Evolutionary conservation across 2,888 invertebrate species (phyloP).

Genomic region (Aphodius granarius): DNA sequence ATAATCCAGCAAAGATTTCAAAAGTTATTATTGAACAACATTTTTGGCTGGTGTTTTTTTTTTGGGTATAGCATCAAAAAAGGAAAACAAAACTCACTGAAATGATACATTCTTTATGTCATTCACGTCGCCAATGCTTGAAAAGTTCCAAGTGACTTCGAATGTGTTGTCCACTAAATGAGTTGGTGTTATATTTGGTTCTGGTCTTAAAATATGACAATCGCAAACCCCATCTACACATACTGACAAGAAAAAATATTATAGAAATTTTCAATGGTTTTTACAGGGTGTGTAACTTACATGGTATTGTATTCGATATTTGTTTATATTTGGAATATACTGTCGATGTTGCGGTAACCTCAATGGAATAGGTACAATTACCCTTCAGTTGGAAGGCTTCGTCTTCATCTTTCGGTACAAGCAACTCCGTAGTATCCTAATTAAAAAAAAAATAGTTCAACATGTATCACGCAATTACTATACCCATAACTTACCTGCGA

Average conservation of each 20-base stretch:
- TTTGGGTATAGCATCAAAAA: too few relatives aligned
- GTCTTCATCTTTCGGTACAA: neutral
- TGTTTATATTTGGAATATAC: neutral
- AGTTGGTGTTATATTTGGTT: neutral
- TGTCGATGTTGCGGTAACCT: neutral
- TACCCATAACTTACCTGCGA: neutral
- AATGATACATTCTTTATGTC: constrained; percentile 14
- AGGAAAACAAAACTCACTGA: neutral
- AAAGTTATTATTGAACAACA: too few relatives aligned
- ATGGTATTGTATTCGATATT: constrained; percentile 2
- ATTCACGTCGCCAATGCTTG: neutral
- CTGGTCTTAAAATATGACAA: constrained; percentile 13
- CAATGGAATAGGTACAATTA: constrained; percentile 4
- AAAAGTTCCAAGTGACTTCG: neutral
- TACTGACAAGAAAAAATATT: constrained; percentile 1
- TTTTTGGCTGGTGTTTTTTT: too few relatives aligned
- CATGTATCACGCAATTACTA: neutral
- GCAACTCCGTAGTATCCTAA: neutral
- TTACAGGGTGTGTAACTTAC: neutral
- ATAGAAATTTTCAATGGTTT: neutral
- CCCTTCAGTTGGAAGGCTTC: neutral
- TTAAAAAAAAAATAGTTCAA: neutral
- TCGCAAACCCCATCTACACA: constrained; percentile 16
- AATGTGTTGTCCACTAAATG: neutral
- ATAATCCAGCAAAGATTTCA: too few relatives aligned